A percentile compares a stretch with the other conserved stretches of the same genome.
phyloP scores from a whole-genome alignment of 2,888 invertebrate species.

The Lissocephala sabroskyi region DNA sequence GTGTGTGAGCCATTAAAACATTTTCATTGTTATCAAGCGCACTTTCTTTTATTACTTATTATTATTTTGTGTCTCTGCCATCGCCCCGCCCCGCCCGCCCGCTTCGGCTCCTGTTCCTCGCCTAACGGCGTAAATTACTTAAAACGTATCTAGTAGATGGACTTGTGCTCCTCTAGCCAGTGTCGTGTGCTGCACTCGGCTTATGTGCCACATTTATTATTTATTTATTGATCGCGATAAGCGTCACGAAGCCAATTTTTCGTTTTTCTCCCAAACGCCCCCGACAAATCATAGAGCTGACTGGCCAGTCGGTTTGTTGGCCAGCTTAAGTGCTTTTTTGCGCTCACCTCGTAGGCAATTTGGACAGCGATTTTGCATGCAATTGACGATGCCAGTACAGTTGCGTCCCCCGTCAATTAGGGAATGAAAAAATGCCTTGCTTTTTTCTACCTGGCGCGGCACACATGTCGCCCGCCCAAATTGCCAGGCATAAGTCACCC shows the following conservation, averaged over 20 bases:
- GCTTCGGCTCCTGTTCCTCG: conserved; percentile 23
- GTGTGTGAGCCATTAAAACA: conserved; percentile 47
- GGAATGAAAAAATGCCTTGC: no score
- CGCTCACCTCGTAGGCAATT: conserved; percentile 21
- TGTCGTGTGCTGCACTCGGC: conserved; percentile 7
- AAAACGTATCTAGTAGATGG: conserved; percentile 63
- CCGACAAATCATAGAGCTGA: conserved; percentile 47
- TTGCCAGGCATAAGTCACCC: background rate
- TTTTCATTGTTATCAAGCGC: conserved; percentile 64
- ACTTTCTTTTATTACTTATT: conserved; percentile 60
- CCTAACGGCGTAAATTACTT: conserved; percentile 65
- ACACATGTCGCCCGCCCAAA: background rate
- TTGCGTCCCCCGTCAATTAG: conserved; percentile 53
- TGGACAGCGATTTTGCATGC: conserved; percentile 3
- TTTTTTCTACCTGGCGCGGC: background rate
- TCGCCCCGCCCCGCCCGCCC: conserved; percentile 11
- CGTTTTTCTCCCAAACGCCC: conserved; percentile 47
- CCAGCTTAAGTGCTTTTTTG: conserved; percentile 31
- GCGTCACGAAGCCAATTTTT: conserved; percentile 68
- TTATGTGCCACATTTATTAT: conserved; percentile 61
- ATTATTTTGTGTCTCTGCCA: conserved; percentile 44
- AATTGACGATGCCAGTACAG: no score
- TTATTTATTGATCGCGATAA: conserved; percentile 72
- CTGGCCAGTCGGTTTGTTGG: conserved; percentile 7
- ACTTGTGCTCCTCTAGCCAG: conserved; percentile 45